Conservation (phyloP, 2,113 vertebrate species). For the Gnathonemus longibarbis region DNA sequence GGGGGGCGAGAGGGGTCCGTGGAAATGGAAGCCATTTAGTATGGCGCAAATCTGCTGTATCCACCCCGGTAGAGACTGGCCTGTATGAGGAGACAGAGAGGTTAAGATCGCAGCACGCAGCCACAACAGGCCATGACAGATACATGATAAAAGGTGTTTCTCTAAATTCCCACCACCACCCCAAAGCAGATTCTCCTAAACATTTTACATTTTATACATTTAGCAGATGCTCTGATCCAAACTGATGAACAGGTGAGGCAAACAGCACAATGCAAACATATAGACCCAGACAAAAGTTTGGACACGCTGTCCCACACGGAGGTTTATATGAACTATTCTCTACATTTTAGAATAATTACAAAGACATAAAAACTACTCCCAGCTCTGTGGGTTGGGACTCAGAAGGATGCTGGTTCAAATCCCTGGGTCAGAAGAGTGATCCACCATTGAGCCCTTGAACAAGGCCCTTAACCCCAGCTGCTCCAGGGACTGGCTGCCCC, state of each 20-base stretch:
- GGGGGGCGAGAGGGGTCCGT: slow-evolving; percentile 37
- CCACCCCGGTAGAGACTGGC: slow-evolving; percentile 63
- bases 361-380: too few species aligned
- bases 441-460: neutral
- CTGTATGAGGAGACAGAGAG: slow-evolving; percentile 43
- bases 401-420: neutral
- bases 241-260: neutral
- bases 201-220: neutral
- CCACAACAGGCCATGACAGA: too few species aligned
- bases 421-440: neutral
- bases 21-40: slow-evolving; percentile 46
- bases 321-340: too few species aligned
- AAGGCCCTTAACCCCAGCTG: too few species aligned
- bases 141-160: too few species aligned
- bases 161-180: neutral
- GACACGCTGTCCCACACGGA: too few species aligned
- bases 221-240: neutral
- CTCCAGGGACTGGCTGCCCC: too few species aligned
- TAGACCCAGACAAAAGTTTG: neutral
- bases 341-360: too few species aligned
- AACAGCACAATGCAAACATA: neutral
- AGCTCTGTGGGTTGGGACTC: neutral
- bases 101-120: neutral
- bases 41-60: slow-evolving; percentile 63
- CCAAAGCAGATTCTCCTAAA: neutral